These are phyloP conservation scores for Telmatherina bonti DNA, from an alignment of 2,797 vertebrate genomes.

Conservation along the genomic window DNA sequence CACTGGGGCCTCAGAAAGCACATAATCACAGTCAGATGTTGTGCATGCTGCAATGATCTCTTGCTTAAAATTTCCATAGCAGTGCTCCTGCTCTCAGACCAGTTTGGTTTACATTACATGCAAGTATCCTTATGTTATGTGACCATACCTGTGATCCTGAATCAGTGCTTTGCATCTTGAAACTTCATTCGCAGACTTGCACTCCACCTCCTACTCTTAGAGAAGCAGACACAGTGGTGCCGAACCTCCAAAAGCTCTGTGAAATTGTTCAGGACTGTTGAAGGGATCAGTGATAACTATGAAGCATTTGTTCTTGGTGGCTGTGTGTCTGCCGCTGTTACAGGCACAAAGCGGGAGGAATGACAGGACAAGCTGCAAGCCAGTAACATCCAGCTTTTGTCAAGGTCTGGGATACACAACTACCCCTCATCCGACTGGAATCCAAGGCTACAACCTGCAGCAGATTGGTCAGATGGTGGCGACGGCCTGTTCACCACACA, in stretches of 20 bases:
- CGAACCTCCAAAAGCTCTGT: slow-evolving; percentile 11
- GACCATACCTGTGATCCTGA: slow-evolving; percentile 22
- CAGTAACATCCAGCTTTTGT: slow-evolving; percentile 63
- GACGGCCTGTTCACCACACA: slow-evolving; percentile 53
- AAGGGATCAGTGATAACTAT: slow-evolving; percentile 23
- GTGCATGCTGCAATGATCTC: background rate
- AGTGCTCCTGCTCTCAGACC: slow-evolving; percentile 55
- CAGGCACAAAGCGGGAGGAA: background rate
- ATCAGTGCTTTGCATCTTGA: slow-evolving; percentile 43
- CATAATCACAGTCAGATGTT: slow-evolving; percentile 61
- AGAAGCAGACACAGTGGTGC: slow-evolving; percentile 2
- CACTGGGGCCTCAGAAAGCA: slow-evolving; percentile 17
- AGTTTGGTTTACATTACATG: slow-evolving; percentile 26
- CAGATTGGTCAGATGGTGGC: slow-evolving; percentile 65
- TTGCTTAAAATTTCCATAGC: slow-evolving; percentile 18
- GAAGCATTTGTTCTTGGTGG: slow-evolving; percentile 34
- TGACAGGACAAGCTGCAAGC: slow-evolving; percentile 39
- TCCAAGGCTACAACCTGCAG: slow-evolving; percentile 45
- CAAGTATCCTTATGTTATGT: slow-evolving; percentile 23
- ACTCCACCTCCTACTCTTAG: slow-evolving; percentile 64
- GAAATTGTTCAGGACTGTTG: background rate
- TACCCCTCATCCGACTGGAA: slow-evolving; percentile 43
- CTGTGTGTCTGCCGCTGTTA: slow-evolving; percentile 34
- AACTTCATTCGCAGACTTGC: slow-evolving; percentile 46
- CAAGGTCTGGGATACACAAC: slow-evolving; percentile 64